phyloP scores from a whole-genome alignment of 2,797 vertebrate species.

The Acipenser transmontanus region DNA sequence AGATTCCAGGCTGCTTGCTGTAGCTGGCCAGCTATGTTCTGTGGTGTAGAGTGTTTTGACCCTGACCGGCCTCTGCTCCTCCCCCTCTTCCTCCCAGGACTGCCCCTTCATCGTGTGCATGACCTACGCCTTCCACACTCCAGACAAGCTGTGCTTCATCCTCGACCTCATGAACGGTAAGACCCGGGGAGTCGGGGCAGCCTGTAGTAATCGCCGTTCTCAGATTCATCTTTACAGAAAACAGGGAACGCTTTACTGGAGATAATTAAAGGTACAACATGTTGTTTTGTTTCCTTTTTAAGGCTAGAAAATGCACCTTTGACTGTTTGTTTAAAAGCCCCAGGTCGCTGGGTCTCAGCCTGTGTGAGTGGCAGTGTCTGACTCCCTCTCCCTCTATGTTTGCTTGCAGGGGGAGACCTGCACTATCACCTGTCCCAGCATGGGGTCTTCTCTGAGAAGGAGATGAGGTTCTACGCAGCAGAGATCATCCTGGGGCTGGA shows the following conservation, averaged over 20 bases:
- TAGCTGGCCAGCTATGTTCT: too few relatives aligned
- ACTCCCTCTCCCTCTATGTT: conserved; percentile 6
- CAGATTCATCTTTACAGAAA: too few relatives aligned
- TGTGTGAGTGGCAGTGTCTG: conserved; percentile 2
- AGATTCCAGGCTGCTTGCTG: too few relatives aligned
- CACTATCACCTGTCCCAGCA: conserved; percentile 98
- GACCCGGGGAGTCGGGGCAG: conserved; percentile 12
- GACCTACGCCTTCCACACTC: conserved; percentile 98
- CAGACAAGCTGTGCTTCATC: conserved; percentile 97
- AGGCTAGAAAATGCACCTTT: background rate
- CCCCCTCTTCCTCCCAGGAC: conserved; percentile 56
- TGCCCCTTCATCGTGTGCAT: conserved; percentile 98
- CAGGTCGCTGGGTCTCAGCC: background rate
- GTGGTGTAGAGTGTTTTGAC: too few relatives aligned
- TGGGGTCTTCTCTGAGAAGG: conserved; percentile 91
- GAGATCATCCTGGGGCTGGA: conserved; percentile 95
- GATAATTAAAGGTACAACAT: too few relatives aligned
- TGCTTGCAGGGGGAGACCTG: conserved; percentile 80
- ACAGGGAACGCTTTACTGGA: too few relatives aligned
- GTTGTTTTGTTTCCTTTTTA: too few relatives aligned
- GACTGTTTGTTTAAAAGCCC: background rate
- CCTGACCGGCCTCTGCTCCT: too few relatives aligned
- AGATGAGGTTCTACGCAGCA: conserved; percentile 94
- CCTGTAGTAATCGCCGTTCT: too few relatives aligned
- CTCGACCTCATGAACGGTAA: conserved; percentile 97